Evolutionary conservation across 1,140 invertebrate species (phyloP).

Genomic region (Calliopsis andreniformis): DNA sequence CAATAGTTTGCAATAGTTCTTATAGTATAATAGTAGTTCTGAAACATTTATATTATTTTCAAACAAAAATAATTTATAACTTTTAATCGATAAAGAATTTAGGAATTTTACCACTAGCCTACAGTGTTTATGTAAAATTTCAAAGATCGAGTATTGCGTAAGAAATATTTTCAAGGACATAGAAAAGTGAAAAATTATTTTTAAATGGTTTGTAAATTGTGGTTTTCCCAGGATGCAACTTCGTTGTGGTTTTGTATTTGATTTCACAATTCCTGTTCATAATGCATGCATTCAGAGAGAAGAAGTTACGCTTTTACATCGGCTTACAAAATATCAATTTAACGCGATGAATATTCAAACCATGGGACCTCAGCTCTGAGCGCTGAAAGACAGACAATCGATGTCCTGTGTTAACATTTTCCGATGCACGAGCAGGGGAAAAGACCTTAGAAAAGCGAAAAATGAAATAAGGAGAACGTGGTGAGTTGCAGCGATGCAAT

Average conservation of each 20-base stretch:
- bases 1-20: no score
- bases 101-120: no score
- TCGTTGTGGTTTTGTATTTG: not conserved
- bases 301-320: conserved; percentile 42
- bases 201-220: no score
- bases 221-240: no score
- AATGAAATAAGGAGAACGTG: not conserved
- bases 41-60: no score
- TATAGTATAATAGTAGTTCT: no score
- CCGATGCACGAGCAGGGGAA: not conserved
- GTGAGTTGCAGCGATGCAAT: not conserved
- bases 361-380: not conserved
- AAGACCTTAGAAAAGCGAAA: not conserved
- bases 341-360: conserved; percentile 43
- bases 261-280: not conserved
- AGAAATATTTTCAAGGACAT: no score
- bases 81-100: no score
- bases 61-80: no score
- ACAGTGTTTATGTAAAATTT: no score
- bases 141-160: no score
- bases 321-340: conserved; percentile 47
- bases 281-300: conserved; percentile 29
- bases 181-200: no score
- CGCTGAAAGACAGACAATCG: not conserved
- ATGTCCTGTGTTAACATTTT: not conserved